Conservation (phyloP, 2,888 invertebrate species). For the Drosophila barbarae region DNA sequence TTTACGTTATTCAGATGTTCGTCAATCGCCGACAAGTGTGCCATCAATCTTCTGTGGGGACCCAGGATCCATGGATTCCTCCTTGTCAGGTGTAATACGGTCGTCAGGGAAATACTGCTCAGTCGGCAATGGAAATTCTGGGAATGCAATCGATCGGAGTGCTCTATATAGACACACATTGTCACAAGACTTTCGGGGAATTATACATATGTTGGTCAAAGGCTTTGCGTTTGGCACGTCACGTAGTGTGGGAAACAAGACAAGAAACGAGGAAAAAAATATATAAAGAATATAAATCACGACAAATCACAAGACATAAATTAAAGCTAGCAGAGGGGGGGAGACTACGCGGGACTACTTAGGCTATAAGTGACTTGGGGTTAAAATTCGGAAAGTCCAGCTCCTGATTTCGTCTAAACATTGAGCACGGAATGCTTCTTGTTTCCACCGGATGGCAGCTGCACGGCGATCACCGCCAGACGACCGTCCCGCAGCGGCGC, state of each 20-base stretch:
- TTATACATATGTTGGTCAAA: constrained; percentile 19
- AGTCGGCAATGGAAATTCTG: constrained; percentile 30
- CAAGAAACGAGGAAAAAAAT: constrained; percentile 1
- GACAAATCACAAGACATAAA: constrained; percentile 38
- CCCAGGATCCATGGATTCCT: constrained; percentile 4
- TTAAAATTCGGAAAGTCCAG: constrained; percentile 26
- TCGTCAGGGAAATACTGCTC: constrained; percentile 20
- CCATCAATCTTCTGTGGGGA: constrained; percentile 33
- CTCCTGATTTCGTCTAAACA: constrained; percentile 62
- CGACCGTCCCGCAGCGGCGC: constrained; percentile 82
- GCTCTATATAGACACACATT: constrained; percentile 22
- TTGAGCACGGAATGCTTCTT: constrained; percentile 79
- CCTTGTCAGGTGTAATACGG: constrained; percentile 19
- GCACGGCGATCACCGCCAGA: constrained; percentile 80
- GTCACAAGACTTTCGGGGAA: constrained; percentile 28
- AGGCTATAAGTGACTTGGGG: constrained; percentile 1
- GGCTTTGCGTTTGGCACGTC: constrained; percentile 39
- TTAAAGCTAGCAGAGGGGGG: constrained; percentile 9
- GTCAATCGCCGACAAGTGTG: constrained; percentile 59
- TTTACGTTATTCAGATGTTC: constrained; percentile 54
- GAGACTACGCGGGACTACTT: constrained; percentile 1
- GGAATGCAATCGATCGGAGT: constrained; percentile 31
- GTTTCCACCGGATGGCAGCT: constrained; percentile 73
- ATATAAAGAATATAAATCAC: constrained; percentile 8
- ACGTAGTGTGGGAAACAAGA: constrained; percentile 24